A percentile compares a stretch with the other conserved stretches of the same genome.
phyloP scores from a whole-genome alignment of 2,797 vertebrate species.

The Intellagama lesueurii region DNA sequence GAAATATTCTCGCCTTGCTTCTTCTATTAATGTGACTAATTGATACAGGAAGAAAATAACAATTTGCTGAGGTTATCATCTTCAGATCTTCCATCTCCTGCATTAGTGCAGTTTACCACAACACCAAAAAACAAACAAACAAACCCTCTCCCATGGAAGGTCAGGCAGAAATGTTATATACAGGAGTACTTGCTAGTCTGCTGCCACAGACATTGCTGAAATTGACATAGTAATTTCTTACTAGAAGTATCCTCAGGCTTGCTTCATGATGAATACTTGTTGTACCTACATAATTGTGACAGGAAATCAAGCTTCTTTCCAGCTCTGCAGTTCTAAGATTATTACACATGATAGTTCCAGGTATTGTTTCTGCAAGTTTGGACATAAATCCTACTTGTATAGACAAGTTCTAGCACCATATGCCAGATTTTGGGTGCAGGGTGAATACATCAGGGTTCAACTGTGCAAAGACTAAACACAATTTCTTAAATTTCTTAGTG shows the following conservation, averaged over 20 bases:
- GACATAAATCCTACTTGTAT: background rate
- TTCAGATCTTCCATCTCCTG: background rate
- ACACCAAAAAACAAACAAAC: background rate
- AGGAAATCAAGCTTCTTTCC: background rate
- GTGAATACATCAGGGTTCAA: background rate
- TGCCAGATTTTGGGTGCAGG: background rate
- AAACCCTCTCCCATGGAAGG: background rate
- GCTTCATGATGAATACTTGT: background rate
- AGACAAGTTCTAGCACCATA: background rate
- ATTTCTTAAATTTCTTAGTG: slow-evolving; percentile 3
- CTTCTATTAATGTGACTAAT: background rate
- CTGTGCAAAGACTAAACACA: background rate
- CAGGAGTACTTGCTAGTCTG: background rate
- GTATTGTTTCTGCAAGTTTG: background rate
- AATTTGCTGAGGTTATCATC: background rate
- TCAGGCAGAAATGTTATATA: background rate
- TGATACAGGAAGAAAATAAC: background rate
- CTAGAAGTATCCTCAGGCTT: background rate
- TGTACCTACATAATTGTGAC: background rate
- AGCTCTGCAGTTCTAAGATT: too few relatives aligned
- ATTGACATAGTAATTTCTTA: background rate
- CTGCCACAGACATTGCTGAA: background rate
- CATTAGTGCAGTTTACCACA: background rate
- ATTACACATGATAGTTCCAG: background rate
- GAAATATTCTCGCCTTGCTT: background rate